Conservation (phyloP, 2,113 vertebrate genomes). For the Ellobius talpinus region DNA sequence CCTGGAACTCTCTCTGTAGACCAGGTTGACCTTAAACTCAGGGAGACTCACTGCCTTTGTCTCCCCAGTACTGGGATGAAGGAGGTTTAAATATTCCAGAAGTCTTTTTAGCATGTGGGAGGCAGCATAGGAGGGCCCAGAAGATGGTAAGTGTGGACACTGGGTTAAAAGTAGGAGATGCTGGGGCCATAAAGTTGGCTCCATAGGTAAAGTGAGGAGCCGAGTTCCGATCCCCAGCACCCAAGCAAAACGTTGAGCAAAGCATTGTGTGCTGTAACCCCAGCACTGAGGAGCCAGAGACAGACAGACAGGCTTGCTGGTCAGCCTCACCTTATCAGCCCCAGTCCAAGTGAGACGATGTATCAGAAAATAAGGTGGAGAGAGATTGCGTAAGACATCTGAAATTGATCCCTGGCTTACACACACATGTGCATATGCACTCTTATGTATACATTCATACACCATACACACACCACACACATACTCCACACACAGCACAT, state of each 20-base stretch:
- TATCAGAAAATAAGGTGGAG: background rate
- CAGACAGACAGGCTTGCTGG: accelerated
- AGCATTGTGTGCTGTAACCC: background rate
- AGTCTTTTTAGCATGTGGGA: background rate
- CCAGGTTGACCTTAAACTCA: background rate
- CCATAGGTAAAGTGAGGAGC: background rate
- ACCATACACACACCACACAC: background rate
- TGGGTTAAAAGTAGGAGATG: background rate
- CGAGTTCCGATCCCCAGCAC: background rate
- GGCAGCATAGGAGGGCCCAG: background rate
- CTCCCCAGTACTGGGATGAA: background rate
- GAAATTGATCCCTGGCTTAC: background rate
- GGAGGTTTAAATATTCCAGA: background rate
- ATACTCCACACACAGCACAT: no score
- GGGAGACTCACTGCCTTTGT: background rate
- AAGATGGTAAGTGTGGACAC: background rate
- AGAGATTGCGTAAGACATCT: background rate
- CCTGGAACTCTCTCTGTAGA: background rate
- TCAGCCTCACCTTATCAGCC: background rate
- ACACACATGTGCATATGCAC: background rate
- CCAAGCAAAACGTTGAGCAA: background rate
- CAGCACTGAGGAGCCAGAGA: background rate
- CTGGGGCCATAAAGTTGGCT: no score
- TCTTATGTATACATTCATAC: background rate
- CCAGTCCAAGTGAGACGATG: background rate